Evolutionary conservation across 2,888 invertebrate genomes (phyloP).

Genomic region (Galeopsomyia nigrocyanea): DNA sequence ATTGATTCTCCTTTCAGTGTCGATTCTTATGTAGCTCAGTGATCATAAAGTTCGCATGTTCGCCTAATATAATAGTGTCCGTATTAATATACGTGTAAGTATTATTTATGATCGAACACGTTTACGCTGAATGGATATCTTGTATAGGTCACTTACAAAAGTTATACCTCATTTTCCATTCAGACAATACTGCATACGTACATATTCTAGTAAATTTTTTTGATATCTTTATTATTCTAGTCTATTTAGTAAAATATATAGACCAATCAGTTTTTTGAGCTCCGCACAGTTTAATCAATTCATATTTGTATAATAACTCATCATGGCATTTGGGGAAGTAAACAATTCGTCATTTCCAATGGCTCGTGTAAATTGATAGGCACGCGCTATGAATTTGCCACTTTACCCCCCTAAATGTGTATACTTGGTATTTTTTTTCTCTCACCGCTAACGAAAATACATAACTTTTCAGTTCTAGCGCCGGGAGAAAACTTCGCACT

Average conservation of each 20-base stretch:
- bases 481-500: too few relatives aligned
- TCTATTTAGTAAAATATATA: neutral
- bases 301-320: too few relatives aligned
- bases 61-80: slow-evolving; percentile 52
- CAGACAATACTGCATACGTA: slow-evolving; percentile 35
- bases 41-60: slow-evolving; percentile 2
- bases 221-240: slow-evolving; percentile 5
- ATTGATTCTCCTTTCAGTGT: neutral
- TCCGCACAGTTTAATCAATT: too few relatives aligned
- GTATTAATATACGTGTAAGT: slow-evolving; percentile 45
- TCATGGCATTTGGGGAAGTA: too few relatives aligned
- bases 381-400: too few relatives aligned
- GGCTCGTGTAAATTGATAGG: too few relatives aligned
- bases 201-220: neutral
- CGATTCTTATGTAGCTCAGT: slow-evolving; percentile 1
- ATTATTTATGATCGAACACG: slow-evolving; percentile 52
- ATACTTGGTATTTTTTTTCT: too few relatives aligned
- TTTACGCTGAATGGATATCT: slow-evolving; percentile 50
- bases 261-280: neutral
- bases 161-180: slow-evolving; percentile 45
- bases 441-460: too few relatives aligned
- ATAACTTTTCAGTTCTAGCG: too few relatives aligned
- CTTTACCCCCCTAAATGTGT: too few relatives aligned
- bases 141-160: slow-evolving; percentile 49
- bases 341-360: too few relatives aligned